A percentile compares a stretch with the other conserved stretches of the same genome.
Evolutionary conservation across 2,797 vertebrate species (phyloP).

Genomic region (Catharus ustulatus): DNA sequence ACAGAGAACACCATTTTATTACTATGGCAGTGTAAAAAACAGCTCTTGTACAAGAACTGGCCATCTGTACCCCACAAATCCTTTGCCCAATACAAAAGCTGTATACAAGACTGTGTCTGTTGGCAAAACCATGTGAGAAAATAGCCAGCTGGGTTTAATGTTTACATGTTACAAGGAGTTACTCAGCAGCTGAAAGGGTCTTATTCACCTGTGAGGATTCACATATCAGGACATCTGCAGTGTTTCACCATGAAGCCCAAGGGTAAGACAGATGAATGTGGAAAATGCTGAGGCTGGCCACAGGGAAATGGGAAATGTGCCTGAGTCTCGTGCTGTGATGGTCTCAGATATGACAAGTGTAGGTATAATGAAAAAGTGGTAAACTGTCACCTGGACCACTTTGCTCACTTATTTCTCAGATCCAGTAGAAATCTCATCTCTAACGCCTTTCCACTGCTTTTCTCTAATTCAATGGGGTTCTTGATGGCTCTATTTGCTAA

Average conservation of each 20-base stretch:
- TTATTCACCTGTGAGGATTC: background rate
- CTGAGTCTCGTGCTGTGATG: rapidly evolving
- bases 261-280: background rate
- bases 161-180: background rate
- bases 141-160: background rate
- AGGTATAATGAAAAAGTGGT: background rate
- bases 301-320: background rate
- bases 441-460: background rate
- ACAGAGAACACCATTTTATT: background rate
- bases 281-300: background rate
- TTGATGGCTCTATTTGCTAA: background rate
- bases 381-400: background rate
- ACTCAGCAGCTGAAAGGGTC: background rate
- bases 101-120: background rate
- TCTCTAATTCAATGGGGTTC: background rate
- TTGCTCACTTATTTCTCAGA: background rate
- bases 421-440: background rate
- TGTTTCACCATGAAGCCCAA: background rate
- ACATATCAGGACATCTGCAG: background rate
- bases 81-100: background rate
- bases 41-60: background rate
- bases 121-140: background rate
- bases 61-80: background rate
- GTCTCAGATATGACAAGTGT: background rate
- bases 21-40: background rate